A percentile compares a stretch with the other conserved stretches of the same genome.
phyloP scores from a whole-genome alignment of 2,113 vertebrate genomes.

The Sturnira hondurensis region DNA sequence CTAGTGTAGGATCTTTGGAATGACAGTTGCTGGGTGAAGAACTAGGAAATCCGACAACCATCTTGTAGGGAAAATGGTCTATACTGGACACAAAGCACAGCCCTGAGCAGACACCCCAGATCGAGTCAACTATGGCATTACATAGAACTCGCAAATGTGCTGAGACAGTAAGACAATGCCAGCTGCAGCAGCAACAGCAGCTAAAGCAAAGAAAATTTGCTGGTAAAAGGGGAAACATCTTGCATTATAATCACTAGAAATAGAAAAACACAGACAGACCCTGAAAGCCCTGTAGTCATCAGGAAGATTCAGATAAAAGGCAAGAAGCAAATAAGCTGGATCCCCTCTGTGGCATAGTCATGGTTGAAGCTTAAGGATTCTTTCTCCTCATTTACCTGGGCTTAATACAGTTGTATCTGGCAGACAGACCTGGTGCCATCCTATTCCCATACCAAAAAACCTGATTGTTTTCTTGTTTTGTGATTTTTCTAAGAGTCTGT shows the following conservation, averaged over 20 bases:
- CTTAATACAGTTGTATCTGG: neutral
- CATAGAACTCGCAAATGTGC: slow-evolving; percentile 35
- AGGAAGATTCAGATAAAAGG: neutral
- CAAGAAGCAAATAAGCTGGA: neutral
- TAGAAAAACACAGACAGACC: neutral
- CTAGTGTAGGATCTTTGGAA: neutral
- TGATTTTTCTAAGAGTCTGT: neutral
- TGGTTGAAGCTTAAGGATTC: neutral
- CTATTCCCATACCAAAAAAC: neutral
- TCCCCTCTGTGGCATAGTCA: neutral
- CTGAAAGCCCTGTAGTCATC: neutral
- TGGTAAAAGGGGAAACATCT: slow-evolving; percentile 33
- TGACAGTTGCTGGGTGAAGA: neutral
- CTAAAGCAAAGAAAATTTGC: slow-evolving; percentile 23
- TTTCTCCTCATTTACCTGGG: neutral
- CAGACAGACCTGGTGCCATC: neutral
- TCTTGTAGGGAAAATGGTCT: neutral
- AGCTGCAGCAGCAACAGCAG: slow-evolving; percentile 41
- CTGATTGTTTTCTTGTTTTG: neutral
- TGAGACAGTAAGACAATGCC: slow-evolving; percentile 32
- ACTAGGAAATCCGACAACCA: neutral
- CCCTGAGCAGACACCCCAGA: neutral
- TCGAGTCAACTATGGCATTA: neutral
- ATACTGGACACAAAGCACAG: slow-evolving; percentile 28
- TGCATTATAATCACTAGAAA: slow-evolving; percentile 55